phyloP scores from a whole-genome alignment of 2,113 vertebrate genomes.

The Bufo gargarizans region DNA sequence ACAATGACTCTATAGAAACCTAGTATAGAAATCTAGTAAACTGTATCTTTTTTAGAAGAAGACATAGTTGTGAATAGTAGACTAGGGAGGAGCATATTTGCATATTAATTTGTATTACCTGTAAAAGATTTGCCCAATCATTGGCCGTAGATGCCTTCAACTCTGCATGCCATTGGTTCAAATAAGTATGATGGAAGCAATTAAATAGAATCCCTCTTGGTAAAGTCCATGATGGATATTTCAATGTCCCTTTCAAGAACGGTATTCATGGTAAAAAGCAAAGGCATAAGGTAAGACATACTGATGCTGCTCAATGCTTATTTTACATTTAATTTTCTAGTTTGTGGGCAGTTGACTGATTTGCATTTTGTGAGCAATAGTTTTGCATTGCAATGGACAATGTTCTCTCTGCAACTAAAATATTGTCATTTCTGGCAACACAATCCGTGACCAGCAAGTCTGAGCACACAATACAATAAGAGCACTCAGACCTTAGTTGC shows the following conservation, averaged over 20 bases:
- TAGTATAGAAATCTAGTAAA: too few species aligned
- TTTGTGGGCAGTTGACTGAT: constrained; percentile 20
- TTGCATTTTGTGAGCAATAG: not conserved
- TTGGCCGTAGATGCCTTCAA: not conserved
- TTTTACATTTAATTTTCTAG: constrained; percentile 54
- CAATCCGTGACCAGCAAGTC: not conserved
- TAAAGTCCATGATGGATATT: constrained; percentile 68
- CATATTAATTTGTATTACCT: constrained; percentile 65
- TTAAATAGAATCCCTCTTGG: constrained; percentile 68
- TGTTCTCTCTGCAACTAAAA: not conserved
- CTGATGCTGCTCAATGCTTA: constrained; percentile 54
- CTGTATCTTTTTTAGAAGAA: not conserved
- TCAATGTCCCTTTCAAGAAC: constrained; percentile 66
- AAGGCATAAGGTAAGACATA: constrained; percentile 77
- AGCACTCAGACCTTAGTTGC: constrained; percentile 5
- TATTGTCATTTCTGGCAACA: not conserved
- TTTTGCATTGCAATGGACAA: not conserved
- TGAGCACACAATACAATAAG: not conserved
- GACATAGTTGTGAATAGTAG: constrained; percentile 29
- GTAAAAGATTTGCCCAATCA: constrained; percentile 63
- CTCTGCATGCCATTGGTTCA: constrained; percentile 75
- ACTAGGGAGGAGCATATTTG: constrained; percentile 58
- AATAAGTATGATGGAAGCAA: constrained; percentile 66
- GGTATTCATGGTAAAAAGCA: constrained; percentile 69
- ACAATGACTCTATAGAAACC: too few species aligned